Evolutionary conservation across 2,113 vertebrate species (phyloP), one percentile per base, ranked within the genome.

Genomic region (Microcebus griseorufus): DNA sequence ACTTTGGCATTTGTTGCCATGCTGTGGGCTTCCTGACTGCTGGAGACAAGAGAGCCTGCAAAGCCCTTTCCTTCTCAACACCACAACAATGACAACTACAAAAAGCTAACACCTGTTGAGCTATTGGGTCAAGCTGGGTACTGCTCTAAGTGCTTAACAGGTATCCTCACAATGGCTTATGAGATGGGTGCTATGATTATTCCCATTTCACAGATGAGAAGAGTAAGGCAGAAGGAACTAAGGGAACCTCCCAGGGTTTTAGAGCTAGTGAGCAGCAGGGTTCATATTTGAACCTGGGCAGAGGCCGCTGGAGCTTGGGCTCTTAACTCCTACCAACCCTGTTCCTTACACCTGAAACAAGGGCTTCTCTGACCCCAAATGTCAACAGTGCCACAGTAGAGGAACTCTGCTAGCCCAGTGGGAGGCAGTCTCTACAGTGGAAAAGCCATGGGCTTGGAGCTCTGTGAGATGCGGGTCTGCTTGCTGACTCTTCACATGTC

Each of bases 381-480:
- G 32, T 65, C 62, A 6, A 4, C 1, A 20, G 32, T 34, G 51
- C 62, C 0, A 2, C 4, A 2, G 18, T 18, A n/a, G 60, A 37
- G 67, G 75, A 85, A 79, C 9, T 5, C 39, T n/a, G 60, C 55
- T 55, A 5, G 14, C 20, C 79, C 60, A 51, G 2, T 17, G 34
- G 83, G 58, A 81, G 39, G 60, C 34, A 27, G 8, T 25, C 9
- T 73, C 25, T 6, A 13, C 1, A 5, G n/a, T 2, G 29, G 65
- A 23, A 72, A 81, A 83, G 5, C 9, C 2, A 3, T 0, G 7
- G 25, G 22, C 13, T 17, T 7, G 45, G 72, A 64, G 45, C 29
- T 32, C 29, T 17, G 1, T 0, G 8, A 83, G 48, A 9, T 10
- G 23, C 23, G 85, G 45, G 7, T 42, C 64, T 67, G 29, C 53